Evolutionary conservation across 1,140 invertebrate species (phyloP).

Genomic region (Chrysoperla carnea): DNA sequence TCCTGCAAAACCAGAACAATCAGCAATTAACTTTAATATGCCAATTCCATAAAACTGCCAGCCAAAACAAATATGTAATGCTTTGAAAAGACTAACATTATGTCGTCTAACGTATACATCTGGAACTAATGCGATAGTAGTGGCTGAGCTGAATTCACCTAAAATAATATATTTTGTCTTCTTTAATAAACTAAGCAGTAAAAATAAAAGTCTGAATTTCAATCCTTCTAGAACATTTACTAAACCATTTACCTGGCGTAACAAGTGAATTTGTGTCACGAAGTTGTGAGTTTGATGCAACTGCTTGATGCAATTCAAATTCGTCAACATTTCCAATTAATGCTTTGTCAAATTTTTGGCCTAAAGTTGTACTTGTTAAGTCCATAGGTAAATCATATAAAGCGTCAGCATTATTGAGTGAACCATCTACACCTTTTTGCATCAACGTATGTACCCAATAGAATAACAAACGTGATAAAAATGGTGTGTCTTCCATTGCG

Average conservation of each 20-base stretch:
- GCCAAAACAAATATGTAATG: constrained; percentile 70
- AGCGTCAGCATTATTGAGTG: constrained; percentile 59
- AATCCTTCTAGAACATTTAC: not conserved
- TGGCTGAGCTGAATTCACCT: constrained; percentile 22
- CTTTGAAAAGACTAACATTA: constrained; percentile 44
- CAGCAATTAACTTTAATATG: constrained; percentile 67
- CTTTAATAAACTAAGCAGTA: constrained; percentile 5
- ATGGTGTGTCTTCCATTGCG: constrained; percentile 57
- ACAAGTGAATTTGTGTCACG: too few species aligned
- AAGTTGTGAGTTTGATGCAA: too few species aligned
- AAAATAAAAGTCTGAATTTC: not conserved
- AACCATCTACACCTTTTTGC: constrained; percentile 56
- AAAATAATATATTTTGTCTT: not conserved
- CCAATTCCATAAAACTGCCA: constrained; percentile 79
- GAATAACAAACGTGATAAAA: constrained; percentile 61
- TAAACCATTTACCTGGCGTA: too few species aligned
- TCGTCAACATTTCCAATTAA: constrained; percentile 25
- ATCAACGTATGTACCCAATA: constrained; percentile 78
- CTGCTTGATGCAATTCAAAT: constrained; percentile 20
- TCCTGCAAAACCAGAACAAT: constrained; percentile 68
- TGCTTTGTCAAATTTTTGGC: constrained; percentile 34
- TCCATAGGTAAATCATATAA: constrained; percentile 67
- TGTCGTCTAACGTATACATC: constrained; percentile 18
- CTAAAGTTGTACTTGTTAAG: constrained; percentile 39
- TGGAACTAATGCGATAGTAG: constrained; percentile 14